Percentiles rank a stretch among this genome's conserved stretches.
Evolutionary conservation across 2,113 vertebrate species (phyloP).

Genomic region (Gila orcuttii): DNA sequence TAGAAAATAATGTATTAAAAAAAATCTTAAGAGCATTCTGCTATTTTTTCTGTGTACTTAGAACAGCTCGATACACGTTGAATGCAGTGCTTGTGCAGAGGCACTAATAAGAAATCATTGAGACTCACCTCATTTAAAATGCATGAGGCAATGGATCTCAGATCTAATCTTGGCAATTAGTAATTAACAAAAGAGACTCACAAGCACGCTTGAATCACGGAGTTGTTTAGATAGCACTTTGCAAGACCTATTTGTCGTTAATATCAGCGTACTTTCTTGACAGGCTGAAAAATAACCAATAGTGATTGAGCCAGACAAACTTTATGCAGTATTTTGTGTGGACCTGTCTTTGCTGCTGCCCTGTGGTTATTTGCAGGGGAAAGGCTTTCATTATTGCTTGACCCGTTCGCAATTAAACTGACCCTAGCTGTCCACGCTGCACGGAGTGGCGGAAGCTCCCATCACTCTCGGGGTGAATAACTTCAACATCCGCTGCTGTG

Average conservation of each 20-base stretch:
- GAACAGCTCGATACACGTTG: not conserved
- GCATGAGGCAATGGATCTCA: constrained; percentile 40
- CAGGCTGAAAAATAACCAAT: constrained; percentile 21
- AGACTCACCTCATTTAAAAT: constrained; percentile 39
- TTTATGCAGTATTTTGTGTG: constrained; percentile 15
- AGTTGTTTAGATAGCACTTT: constrained; percentile 22
- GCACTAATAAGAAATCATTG: constrained; percentile 21
- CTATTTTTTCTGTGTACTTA: not conserved
- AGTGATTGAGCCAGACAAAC: not conserved
- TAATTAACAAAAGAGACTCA: constrained; percentile 20
- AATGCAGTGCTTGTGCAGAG: constrained; percentile 10
- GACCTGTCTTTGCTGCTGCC: not conserved
- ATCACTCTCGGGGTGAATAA: constrained; percentile 19
- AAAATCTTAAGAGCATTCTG: not conserved
- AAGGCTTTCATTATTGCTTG: constrained; percentile 45
- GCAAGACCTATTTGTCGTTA: constrained; percentile 36
- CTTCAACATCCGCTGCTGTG: constrained; percentile 6
- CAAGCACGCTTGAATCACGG: constrained; percentile 14
- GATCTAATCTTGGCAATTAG: constrained; percentile 46
- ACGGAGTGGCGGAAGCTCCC: not conserved
- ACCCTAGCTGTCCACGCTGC: constrained; percentile 20
- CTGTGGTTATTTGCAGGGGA: not conserved
- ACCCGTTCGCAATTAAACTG: constrained; percentile 44
- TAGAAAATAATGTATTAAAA: not conserved
- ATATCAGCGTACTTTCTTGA: not conserved